phyloP scores from a whole-genome alignment of 1,140 invertebrate species.

The Rhopalosiphum maidis region DNA sequence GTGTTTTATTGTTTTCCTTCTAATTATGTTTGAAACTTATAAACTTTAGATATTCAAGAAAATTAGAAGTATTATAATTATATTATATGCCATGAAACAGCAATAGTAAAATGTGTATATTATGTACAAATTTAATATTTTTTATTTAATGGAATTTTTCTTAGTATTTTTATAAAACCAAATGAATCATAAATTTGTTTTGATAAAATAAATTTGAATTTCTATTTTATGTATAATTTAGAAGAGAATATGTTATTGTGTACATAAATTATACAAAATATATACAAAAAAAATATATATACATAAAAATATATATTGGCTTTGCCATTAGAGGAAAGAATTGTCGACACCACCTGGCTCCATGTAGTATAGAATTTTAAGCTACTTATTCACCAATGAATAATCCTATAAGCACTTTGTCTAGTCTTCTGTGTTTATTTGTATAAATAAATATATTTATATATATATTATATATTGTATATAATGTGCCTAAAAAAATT shows the following conservation, averaged over 20 bases:
- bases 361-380: slow-evolving; percentile 42
- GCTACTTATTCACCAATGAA: neutral
- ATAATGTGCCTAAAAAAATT: too few species aligned
- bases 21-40: neutral
- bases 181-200: neutral
- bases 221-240: neutral
- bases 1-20: neutral
- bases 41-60: neutral
- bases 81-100: neutral
- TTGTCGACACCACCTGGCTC: slow-evolving; percentile 41
- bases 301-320: slow-evolving; percentile 27
- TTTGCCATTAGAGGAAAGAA: slow-evolving; percentile 22
- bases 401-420: neutral
- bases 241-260: neutral
- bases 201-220: neutral
- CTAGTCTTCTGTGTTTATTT: slow-evolving; percentile 11
- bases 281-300: neutral
- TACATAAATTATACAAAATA: slow-evolving; percentile 1
- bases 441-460: neutral
- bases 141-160: neutral
- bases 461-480: neutral
- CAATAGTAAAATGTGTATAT: neutral
- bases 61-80: neutral
- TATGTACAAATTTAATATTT: neutral
- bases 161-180: neutral